phyloP scores from a whole-genome alignment of 2,797 vertebrate species.

The Myotis vivesi region DNA sequence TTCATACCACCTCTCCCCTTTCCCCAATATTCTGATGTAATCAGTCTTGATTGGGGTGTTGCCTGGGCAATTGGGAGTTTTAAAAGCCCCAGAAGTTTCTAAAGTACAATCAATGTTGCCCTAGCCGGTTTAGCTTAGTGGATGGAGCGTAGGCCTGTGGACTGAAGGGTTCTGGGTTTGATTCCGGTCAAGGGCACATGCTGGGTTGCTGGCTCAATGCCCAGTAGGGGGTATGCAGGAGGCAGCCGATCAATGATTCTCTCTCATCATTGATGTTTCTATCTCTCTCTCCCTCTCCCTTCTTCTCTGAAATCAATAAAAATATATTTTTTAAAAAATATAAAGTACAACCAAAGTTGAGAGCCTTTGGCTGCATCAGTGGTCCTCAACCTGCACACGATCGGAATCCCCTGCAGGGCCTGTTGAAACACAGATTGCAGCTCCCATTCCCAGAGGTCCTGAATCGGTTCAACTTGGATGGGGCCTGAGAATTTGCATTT shows the following conservation, averaged over 20 bases:
- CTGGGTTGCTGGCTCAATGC: too few relatives aligned
- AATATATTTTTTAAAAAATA: too few relatives aligned
- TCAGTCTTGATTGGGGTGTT: neutral
- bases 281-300: too few relatives aligned
- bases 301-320: too few relatives aligned
- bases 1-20: neutral
- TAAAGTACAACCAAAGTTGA: neutral
- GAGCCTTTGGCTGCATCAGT: neutral
- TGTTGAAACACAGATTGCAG: neutral
- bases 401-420: neutral
- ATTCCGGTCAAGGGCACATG: too few relatives aligned
- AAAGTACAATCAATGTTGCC: neutral
- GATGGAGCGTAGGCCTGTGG: too few relatives aligned
- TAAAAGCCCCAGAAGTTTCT: neutral
- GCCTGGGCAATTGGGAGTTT: neutral
- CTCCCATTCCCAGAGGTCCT: neutral
- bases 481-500: neutral
- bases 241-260: too few relatives aligned
- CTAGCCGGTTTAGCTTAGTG: too few relatives aligned
- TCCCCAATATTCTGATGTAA: neutral
- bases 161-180: too few relatives aligned
- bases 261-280: too few relatives aligned
- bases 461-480: neutral
- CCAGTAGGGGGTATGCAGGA: too few relatives aligned
- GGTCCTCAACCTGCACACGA: neutral